Evolutionary conservation across 1,140 invertebrate genomes (phyloP).

Genomic region (Steinernema khuongi): DNA sequence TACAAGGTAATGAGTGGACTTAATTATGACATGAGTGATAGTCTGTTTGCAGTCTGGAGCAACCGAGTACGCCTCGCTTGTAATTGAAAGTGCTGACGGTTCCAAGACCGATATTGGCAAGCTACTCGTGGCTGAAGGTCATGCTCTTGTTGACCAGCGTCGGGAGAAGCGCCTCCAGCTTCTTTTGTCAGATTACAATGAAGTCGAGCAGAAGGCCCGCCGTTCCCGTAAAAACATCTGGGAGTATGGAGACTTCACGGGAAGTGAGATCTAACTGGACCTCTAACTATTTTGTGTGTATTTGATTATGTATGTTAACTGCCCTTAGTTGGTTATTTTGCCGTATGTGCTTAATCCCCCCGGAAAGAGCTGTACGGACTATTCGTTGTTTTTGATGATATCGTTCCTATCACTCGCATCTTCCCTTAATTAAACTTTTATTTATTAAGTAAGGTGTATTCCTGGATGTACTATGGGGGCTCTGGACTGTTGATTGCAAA

Average conservation of each 20-base stretch:
- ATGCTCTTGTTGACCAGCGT: slow-evolving; percentile 73
- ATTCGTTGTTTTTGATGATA: no score
- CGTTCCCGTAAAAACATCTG: slow-evolving; percentile 52
- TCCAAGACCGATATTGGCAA: slow-evolving; percentile 76
- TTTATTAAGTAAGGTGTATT: no score
- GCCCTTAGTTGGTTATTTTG: no score
- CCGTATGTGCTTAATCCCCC: no score
- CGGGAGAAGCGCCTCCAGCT: slow-evolving; percentile 75
- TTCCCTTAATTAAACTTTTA: no score
- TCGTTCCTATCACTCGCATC: no score
- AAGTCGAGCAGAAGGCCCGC: slow-evolving; percentile 50
- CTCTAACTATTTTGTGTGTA: no score
- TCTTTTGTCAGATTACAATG: slow-evolving; percentile 47
- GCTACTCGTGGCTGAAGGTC: slow-evolving; percentile 76
- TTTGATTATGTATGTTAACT: no score
- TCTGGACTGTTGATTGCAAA: no score
- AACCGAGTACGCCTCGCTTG: slow-evolving; percentile 68
- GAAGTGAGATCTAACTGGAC: slow-evolving; percentile 47
- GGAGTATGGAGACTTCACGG: slow-evolving; percentile 55
- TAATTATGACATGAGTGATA: not conserved
- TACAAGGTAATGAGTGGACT: slow-evolving; percentile 62
- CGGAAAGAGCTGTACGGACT: no score
- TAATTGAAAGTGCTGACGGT: slow-evolving; percentile 65
- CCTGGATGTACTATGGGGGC: no score
- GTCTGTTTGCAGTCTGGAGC: not conserved